Percentiles rank a stretch among this genome's conserved stretches.
These are phyloP conservation scores for Macropus fuliginosus DNA, from an alignment of 2,797 vertebrate genomes.

Conservation along the genomic window DNA sequence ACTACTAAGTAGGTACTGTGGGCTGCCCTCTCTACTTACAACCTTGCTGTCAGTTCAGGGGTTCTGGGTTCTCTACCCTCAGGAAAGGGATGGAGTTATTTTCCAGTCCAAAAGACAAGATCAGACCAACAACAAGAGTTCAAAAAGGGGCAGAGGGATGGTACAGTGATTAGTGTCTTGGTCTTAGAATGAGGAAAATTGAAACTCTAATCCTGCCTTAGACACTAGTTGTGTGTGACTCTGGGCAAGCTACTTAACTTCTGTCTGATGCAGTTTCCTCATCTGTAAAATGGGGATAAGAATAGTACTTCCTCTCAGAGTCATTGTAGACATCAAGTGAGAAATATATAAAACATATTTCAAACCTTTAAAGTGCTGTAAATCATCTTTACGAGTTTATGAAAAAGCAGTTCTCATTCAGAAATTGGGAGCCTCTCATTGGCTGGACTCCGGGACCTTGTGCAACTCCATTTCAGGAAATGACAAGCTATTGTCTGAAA, in stretches of 20 bases:
- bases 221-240: neutral
- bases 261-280: neutral
- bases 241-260: neutral
- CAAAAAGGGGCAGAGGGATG: neutral
- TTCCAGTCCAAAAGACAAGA: neutral
- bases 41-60: neutral
- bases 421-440: neutral
- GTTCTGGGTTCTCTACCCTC: neutral
- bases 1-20: neutral
- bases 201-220: neutral
- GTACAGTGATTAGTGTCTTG: neutral
- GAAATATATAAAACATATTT: neutral
- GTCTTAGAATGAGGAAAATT: neutral
- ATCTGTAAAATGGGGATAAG: neutral
- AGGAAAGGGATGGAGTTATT: neutral
- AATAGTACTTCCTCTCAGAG: neutral
- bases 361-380: neutral
- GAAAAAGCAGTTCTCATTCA: neutral
- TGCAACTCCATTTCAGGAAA: neutral
- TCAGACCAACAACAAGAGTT: neutral
- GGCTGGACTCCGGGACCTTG: neutral
- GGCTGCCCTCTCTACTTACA: neutral
- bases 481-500: neutral
- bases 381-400: neutral
- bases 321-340: neutral